Conservation (phyloP, 2,113 vertebrate species). For the Desmodus rotundus region DNA sequence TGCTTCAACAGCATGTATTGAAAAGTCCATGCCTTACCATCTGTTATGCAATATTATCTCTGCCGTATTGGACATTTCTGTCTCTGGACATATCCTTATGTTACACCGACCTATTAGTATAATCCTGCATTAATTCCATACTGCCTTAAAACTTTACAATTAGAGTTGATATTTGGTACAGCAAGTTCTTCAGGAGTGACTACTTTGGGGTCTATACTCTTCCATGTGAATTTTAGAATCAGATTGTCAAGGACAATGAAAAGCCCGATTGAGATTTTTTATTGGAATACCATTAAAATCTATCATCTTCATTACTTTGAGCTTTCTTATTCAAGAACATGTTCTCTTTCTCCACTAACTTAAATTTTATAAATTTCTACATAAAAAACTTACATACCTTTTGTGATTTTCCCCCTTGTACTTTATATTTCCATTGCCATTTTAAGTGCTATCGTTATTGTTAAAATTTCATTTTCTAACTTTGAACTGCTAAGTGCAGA, state of each 20-base stretch:
- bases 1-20: background rate
- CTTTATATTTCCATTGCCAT: background rate
- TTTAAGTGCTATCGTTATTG: background rate
- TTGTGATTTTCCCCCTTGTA: background rate
- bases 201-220: background rate
- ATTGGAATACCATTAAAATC: background rate
- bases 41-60: background rate
- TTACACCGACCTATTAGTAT: background rate
- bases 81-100: background rate
- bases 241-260: background rate
- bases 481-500: background rate
- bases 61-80: background rate
- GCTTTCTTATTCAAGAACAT: background rate
- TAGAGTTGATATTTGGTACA: background rate
- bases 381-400: background rate
- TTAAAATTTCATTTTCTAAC: background rate
- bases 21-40: background rate
- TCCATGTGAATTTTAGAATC: background rate
- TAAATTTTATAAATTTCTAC: background rate
- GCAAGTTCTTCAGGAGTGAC: background rate
- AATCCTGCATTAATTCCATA: background rate
- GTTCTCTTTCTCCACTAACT: background rate
- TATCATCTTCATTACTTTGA: background rate
- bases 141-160: background rate
- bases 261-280: background rate